These are phyloP conservation scores for Drosophila anomalata DNA, from an alignment of 2,888 invertebrate genomes.

Conservation along the genomic window DNA sequence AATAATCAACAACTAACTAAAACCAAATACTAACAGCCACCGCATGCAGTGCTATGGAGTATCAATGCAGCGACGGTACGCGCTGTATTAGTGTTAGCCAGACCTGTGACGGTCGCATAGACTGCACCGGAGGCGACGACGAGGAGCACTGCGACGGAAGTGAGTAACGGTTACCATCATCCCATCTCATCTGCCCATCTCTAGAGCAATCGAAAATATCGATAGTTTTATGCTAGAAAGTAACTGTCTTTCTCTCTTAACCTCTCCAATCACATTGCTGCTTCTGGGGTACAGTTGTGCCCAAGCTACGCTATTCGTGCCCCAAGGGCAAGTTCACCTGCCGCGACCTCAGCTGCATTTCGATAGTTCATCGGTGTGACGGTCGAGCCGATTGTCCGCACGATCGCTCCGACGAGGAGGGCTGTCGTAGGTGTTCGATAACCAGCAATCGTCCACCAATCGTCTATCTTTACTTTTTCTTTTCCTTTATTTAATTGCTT, in stretches of 20 bases:
- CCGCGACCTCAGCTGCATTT: slow-evolving; percentile 90
- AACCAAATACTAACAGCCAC: slow-evolving; percentile 68
- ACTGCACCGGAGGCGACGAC: slow-evolving; percentile 83
- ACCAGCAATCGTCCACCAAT: not conserved
- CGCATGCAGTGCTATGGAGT: slow-evolving; percentile 81
- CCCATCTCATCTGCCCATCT: slow-evolving; percentile 20
- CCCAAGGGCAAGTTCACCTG: slow-evolving; percentile 88
- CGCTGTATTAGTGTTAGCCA: slow-evolving; percentile 81
- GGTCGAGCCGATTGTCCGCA: slow-evolving; percentile 89
- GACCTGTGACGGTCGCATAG: slow-evolving; percentile 81
- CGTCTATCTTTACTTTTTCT: not conserved
- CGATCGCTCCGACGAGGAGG: slow-evolving; percentile 87
- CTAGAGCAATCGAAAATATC: no score
- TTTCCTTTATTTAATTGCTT: not conserved
- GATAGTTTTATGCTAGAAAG: no score
- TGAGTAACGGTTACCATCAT: slow-evolving; percentile 68
- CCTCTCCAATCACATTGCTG: not conserved
- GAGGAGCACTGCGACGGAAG: slow-evolving; percentile 83
- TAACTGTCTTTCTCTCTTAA: slow-evolving; percentile 15
- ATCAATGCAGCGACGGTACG: slow-evolving; percentile 81
- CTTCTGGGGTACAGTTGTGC: slow-evolving; percentile 70
- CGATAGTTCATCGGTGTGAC: slow-evolving; percentile 88
- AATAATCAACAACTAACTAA: slow-evolving; percentile 50
- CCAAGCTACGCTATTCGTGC: slow-evolving; percentile 81
- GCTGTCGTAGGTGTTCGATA: slow-evolving; percentile 86